Conservation (phyloP, 2,797 vertebrate genomes). For the Aldrovandia affinis region DNA sequence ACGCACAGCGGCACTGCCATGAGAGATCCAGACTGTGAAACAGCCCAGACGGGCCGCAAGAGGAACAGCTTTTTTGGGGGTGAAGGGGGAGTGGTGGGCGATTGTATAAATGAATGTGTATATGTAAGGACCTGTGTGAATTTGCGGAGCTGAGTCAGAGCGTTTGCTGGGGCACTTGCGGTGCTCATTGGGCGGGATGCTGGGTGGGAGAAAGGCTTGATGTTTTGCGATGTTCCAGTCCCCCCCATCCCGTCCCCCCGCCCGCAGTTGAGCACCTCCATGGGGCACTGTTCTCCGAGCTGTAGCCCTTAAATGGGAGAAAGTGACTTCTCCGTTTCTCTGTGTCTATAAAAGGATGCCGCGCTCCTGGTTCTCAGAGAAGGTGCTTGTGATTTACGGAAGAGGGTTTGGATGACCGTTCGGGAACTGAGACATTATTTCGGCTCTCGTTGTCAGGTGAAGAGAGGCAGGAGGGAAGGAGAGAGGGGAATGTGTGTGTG, state of each 20-base stretch:
- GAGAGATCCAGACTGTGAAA: neutral
- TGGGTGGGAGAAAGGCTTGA: neutral
- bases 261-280: conserved; percentile 30
- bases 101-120: neutral
- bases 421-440: conserved; percentile 46
- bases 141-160: no score
- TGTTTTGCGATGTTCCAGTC: neutral
- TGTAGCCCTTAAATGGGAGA: conserved; percentile 76
- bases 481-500: conserved; percentile 8
- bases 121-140: neutral
- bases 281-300: neutral
- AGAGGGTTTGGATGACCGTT: conserved; percentile 40
- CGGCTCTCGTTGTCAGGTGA: conserved; percentile 48
- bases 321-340: conserved; percentile 64
- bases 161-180: no score
- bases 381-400: conserved; percentile 59
- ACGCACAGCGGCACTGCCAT: neutral
- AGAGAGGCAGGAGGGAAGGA: conserved; percentile 34
- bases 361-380: conserved; percentile 40
- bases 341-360: conserved; percentile 71
- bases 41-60: neutral
- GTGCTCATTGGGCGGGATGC: no score
- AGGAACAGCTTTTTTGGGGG: neutral
- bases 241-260: conserved; percentile 12
- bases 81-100: neutral